Base-by-base conservation (phyloP, 92 coral and sea anemone species). In the Parazoanthus darwini region DNA sequence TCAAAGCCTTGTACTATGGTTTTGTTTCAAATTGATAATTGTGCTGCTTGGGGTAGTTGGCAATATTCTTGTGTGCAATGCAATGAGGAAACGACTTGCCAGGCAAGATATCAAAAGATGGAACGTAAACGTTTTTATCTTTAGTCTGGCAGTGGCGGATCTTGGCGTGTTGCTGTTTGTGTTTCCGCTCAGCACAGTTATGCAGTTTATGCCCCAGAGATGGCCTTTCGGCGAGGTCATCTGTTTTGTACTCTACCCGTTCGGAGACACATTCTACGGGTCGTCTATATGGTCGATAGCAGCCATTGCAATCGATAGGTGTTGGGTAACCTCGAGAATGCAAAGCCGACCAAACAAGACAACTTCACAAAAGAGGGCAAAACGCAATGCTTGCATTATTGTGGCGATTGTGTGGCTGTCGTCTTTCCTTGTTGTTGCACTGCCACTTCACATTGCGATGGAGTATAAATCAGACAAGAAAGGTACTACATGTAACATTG, bases 71-170 rank as follows among this genome's bases (percentile, higher is more conserved):
- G 87, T 84, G 13, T 84, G 79, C 18, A 44, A 46, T 68, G 87
- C 79, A 7, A 84, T 71, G 87, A 26, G 87, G 36, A 70, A 43
- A 84, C 38, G 79, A 16, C n/a, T 70, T 3, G 18, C 22, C n/a
- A 23, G 1, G 6, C 87, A 35, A 46, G 35, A 84, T 2, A 68
- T 68, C 66, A 84, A 8, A 25, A 18, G 70, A 5, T 23, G n/a
- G 70, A 84, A 70, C 3, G n/a, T 71, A 14, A 70, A 84, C 68
- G n/a, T 70, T 11, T 48, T 70, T 79, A 48, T 88, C 20, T 76
- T 74, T 29, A 91, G 88, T 67, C 51, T 91, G 77, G 90, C 93
- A 35, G 46, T 91, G 14, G 93, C 93, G n/a, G 93, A 91, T 78
- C 89, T 91, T 65, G 88, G 90, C 16, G 90, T 91, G 2, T 43